phyloP scores from a whole-genome alignment of 2,797 vertebrate genomes.

The Sylvilagus floridanus region DNA sequence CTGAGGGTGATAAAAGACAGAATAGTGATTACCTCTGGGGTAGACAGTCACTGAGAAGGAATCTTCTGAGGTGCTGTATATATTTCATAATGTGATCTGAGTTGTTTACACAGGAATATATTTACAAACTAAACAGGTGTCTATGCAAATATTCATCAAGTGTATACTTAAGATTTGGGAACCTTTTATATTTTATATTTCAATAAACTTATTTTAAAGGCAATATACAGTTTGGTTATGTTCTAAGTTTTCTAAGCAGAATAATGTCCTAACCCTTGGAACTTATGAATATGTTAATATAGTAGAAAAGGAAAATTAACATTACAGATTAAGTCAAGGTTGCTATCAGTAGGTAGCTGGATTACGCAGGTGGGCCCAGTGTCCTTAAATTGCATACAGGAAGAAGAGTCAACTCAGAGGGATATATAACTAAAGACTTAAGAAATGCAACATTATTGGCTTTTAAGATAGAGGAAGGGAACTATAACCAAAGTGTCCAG shows the following conservation, averaged over 20 bases:
- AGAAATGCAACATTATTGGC: conserved; percentile 11
- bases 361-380: background rate
- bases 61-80: background rate
- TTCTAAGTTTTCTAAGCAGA: background rate
- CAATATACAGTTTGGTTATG: background rate
- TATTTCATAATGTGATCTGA: conserved; percentile 32
- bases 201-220: background rate
- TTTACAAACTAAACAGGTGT: background rate
- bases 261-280: background rate
- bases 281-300: background rate
- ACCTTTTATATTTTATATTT: conserved; percentile 17
- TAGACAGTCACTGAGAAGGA: background rate
- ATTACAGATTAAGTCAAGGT: conserved; percentile 26
- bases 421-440: background rate
- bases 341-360: background rate
- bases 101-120: background rate
- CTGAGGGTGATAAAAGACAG: background rate
- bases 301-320: background rate
- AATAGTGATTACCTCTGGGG: background rate
- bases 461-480: background rate
- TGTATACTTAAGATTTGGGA: background rate
- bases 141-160: conserved; percentile 30
- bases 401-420: background rate
- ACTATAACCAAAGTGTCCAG: background rate
- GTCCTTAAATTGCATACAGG: conserved; percentile 11